Percentiles rank a stretch among this genome's conserved stretches.
Evolutionary conservation across 2,113 vertebrate species (phyloP).

Genomic region (Delphinapterus leucas): DNA sequence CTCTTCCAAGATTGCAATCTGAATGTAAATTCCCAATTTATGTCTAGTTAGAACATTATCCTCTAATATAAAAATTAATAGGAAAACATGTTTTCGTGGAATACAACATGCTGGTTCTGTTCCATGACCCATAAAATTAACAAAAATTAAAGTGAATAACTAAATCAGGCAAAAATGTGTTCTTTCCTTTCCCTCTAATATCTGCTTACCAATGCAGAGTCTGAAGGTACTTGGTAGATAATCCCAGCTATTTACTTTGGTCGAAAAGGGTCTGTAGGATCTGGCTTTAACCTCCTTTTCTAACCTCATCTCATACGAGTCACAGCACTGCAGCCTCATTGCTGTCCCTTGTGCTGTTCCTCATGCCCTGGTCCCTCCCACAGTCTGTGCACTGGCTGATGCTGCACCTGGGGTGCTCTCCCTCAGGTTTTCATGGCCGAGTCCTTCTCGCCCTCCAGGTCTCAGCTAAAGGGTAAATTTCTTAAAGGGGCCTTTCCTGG

Average conservation of each 20-base stretch:
- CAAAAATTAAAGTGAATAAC: constrained; percentile 23
- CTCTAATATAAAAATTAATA: constrained; percentile 54
- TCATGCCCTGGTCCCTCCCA: not conserved
- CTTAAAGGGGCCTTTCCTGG: not conserved
- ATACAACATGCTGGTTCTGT: not conserved
- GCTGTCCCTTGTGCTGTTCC: not conserved
- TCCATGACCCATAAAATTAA: constrained; percentile 9
- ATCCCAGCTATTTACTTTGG: not conserved
- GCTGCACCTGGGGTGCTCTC: not conserved
- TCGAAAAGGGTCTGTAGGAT: not conserved
- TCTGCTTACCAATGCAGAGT: not conserved
- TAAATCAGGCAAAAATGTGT: not conserved
- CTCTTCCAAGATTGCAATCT: not conserved
- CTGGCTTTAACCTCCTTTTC: not conserved
- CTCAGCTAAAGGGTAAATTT: not conserved
- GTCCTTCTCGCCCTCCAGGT: not conserved
- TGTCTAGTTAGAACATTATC: constrained; percentile 24
- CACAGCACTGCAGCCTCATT: rapidly evolving
- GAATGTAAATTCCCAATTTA: constrained; percentile 15
- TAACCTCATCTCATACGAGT: not conserved
- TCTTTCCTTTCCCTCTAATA: not conserved
- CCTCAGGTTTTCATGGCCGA: not conserved
- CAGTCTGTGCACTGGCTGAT: not conserved
- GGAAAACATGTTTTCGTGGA: not conserved
- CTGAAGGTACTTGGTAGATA: not conserved